Evolutionary conservation across 1,140 invertebrate species (phyloP).

Genomic region (Cylas formicarius): DNA sequence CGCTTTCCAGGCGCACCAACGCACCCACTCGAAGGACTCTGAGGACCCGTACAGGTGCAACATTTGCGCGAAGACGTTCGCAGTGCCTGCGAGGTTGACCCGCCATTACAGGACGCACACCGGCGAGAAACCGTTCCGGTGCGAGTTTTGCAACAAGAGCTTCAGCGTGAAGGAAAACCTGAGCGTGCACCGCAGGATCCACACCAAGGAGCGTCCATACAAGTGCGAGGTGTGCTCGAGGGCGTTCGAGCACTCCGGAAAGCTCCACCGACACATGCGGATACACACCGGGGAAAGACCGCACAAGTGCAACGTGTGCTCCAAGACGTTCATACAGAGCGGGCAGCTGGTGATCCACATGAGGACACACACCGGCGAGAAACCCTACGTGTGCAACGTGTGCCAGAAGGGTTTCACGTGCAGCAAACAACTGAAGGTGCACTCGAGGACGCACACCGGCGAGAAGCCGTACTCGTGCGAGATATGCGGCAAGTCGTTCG

Average conservation of each 20-base stretch:
- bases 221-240: conserved; percentile 85
- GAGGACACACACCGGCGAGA: conserved; percentile 83
- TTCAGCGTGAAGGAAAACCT: conserved; percentile 90
- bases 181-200: conserved; percentile 84
- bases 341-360: conserved; percentile 80
- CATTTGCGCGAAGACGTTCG: conserved; percentile 86
- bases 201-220: conserved; percentile 81
- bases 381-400: conserved; percentile 78
- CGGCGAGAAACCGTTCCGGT: conserved; percentile 58
- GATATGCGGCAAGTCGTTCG: conserved; percentile 68
- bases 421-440: conserved; percentile 83
- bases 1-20: conserved; percentile 52
- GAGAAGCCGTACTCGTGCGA: conserved; percentile 69
- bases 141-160: conserved; percentile 86
- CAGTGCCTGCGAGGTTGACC: conserved; percentile 81
- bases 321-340: conserved; percentile 84
- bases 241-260: conserved; percentile 88
- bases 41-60: conserved; percentile 80
- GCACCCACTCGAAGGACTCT: conserved; percentile 52
- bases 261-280: conserved; percentile 85
- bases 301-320: conserved; percentile 88
- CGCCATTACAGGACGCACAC: conserved; percentile 88
- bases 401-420: conserved; percentile 85
- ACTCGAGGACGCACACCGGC: conserved; percentile 77
- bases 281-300: conserved; percentile 88